Base-by-base conservation (phyloP, 2,113 vertebrate genomes). In the Leptobrachium ailaonicum region DNA sequence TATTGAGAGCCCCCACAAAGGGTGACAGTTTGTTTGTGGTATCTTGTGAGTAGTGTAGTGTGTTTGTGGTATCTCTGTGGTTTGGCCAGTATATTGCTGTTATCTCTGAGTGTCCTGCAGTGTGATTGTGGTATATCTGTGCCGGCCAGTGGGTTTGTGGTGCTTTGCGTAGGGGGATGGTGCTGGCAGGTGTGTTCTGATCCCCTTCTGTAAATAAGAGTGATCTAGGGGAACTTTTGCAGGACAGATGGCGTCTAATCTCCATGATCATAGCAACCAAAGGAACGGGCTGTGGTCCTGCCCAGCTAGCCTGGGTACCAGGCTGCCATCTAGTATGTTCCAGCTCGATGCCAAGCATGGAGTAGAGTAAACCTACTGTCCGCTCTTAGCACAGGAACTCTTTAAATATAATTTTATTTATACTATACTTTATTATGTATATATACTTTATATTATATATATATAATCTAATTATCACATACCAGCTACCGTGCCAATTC, bases 161-260 rank as follows among this genome's bases (percentile, higher is more conserved):
- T 47, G 68, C 41, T 47, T 47, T 71, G 68, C 7, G 2, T 8
- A 0, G 66, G 75, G 66, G 66, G 75, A 44, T 32, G 66, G 66
- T 64, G 8, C 2, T 0, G 47, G 75, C 75, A 77, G 75, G 75
- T 77, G 75, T 60, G 41, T 11, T 11, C 8, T n/a, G 66, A 60
- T 64, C 41, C 67, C 44, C 8, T 41, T 58, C 41, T 60, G 73
- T 44, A 77, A 69, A 77, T 60, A 70, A 32, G 47, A 20, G 54
- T 62, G 58, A 41, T 42, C 62, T 66, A 50, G 67, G 76, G 56
- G 56, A 40, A 32, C 4, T 50, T 4, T 50, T 50, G 56, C 5
- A n/a, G 32, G 54, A 67, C 76, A 78, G 76, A 78, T 78, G 76
- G 76, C 42, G 2, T 45, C 9, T 78, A 71, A 71, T 78, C 76